A percentile compares a stretch with the other conserved stretches of the same genome.
Evolutionary conservation across 2,797 vertebrate species (phyloP).

Genomic region (Amblyraja radiata): DNA sequence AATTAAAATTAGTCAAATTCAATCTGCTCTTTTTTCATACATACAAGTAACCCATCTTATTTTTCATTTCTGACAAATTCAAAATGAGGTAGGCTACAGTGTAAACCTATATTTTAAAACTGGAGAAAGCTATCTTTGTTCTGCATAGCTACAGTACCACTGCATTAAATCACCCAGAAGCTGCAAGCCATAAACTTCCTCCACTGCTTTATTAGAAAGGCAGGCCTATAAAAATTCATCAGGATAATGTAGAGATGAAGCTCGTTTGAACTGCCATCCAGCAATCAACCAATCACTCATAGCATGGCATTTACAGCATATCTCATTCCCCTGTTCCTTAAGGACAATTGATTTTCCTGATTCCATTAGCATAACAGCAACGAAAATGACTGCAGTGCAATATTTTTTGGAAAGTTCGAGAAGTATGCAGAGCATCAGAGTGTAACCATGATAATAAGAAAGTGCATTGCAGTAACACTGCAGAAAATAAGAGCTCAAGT

Average conservation of each 20-base stretch:
- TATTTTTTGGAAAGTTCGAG: slow-evolving; percentile 76
- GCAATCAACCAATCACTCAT: slow-evolving; percentile 79
- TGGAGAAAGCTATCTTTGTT: slow-evolving; percentile 73
- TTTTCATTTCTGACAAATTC: slow-evolving; percentile 6
- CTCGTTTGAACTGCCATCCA: slow-evolving; percentile 62
- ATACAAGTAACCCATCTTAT: background rate
- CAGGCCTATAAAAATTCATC: slow-evolving; percentile 76
- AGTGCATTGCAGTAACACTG: slow-evolving; percentile 49
- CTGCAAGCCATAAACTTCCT: slow-evolving; percentile 76
- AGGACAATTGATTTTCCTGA: slow-evolving; percentile 87
- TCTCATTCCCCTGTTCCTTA: slow-evolving; percentile 83
- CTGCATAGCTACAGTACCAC: slow-evolving; percentile 71
- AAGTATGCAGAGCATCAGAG: slow-evolving; percentile 67
- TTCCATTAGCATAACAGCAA: slow-evolving; percentile 82
- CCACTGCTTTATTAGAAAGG: slow-evolving; percentile 60
- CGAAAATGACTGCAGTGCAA: slow-evolving; percentile 75
- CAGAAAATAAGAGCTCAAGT: slow-evolving; percentile 52
- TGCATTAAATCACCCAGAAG: slow-evolving; percentile 77
- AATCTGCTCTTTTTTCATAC: background rate
- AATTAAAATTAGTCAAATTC: slow-evolving; percentile 6
- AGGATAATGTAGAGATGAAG: slow-evolving; percentile 76
- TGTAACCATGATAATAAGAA: slow-evolving; percentile 68
- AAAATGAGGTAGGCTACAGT: slow-evolving; percentile 5
- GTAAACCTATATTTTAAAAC: slow-evolving; percentile 35
- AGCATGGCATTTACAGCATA: slow-evolving; percentile 81